Base-by-base conservation (phyloP, 53 echinoderm and acorn worm species). In the Actinopyga echinites region DNA sequence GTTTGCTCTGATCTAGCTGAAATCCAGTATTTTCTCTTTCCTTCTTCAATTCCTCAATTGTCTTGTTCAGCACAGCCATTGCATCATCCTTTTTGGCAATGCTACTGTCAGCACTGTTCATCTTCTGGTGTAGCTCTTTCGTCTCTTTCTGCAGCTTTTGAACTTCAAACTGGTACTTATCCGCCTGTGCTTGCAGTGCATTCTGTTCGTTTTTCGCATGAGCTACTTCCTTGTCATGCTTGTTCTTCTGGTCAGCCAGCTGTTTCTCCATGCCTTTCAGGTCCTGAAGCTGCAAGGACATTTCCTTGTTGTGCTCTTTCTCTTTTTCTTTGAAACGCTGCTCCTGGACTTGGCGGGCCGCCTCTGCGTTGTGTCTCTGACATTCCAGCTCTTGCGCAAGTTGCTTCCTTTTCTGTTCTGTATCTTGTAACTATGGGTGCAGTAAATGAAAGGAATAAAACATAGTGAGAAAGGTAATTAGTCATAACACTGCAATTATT, bases 321-420 rank as follows among this genome's bases (percentile, higher is more conserved):
- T 96, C 92, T 43, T 75, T 80, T 61, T 93, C 96, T 67, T 96
- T 96, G 83, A 90, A 83, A 12, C 86, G 69, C 75, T 90, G 89
- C 61, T 93, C 93, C 60, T 91, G 90, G 28, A 89, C 66, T 28
- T 89, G 64, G 12, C 93, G 73, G 58, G 91, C 93, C n/a, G 93
- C 93, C 35, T 93, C 91, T 40, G 93, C 93, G 61, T 96, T 96
- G 89, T 96, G 96, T 30, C 96, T 91, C 62, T 96, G 93, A 75
- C 96, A 96, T 58, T 96, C 90, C 43, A 96, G 63, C 32, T 96
- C 96, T 85, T 96, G 89, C 55, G 86, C 79, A 20, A 89, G 58
- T 15, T 87, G 89, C 69, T 95, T 93, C 40, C 77, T 62, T 83
- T 95, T 95, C 65, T 85, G 89, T 21, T 93, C 95, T 26, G 86